These are phyloP conservation scores for Taenioides sp. DNA, from an alignment of 2,797 vertebrate species.

Conservation along the genomic window DNA sequence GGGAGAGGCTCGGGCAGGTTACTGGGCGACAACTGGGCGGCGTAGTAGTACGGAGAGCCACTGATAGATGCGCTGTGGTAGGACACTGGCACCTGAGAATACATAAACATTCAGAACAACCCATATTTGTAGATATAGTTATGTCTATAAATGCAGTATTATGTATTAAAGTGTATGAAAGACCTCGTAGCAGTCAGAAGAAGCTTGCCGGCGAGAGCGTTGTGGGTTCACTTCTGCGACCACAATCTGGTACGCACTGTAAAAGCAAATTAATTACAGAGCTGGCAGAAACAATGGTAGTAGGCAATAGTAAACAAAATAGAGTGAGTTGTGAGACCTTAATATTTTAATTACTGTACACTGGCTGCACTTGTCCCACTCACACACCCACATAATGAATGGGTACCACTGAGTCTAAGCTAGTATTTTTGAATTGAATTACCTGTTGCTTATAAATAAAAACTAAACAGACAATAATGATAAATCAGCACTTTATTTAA, in stretches of 20 bases:
- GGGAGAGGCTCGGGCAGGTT: slow-evolving; percentile 90
- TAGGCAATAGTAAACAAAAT: background rate
- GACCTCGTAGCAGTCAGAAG: slow-evolving; percentile 90
- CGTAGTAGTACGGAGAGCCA: slow-evolving; percentile 92
- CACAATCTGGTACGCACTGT: slow-evolving; percentile 94
- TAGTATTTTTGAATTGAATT: background rate
- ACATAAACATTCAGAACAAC: background rate
- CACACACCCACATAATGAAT: slow-evolving; percentile 9
- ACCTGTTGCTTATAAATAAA: background rate
- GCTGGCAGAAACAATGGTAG: background rate
- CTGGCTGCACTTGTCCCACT: background rate
- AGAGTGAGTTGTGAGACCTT: background rate
- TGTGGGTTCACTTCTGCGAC: slow-evolving; percentile 91
- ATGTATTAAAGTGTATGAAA: slow-evolving; percentile 11
- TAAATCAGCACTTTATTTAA: no score
- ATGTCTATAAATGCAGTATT: background rate
- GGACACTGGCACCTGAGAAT: slow-evolving; percentile 82
- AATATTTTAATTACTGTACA: slow-evolving; percentile 8
- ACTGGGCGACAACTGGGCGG: slow-evolving; percentile 91
- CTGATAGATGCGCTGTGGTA: slow-evolving; percentile 86
- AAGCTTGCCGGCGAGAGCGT: slow-evolving; percentile 86
- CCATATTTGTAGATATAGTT: background rate
- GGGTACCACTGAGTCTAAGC: background rate
- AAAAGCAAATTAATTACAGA: background rate
- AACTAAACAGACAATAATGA: background rate